Base-by-base conservation (phyloP, 2,888 invertebrate species). In the Synanthedon vespiformis region DNA sequence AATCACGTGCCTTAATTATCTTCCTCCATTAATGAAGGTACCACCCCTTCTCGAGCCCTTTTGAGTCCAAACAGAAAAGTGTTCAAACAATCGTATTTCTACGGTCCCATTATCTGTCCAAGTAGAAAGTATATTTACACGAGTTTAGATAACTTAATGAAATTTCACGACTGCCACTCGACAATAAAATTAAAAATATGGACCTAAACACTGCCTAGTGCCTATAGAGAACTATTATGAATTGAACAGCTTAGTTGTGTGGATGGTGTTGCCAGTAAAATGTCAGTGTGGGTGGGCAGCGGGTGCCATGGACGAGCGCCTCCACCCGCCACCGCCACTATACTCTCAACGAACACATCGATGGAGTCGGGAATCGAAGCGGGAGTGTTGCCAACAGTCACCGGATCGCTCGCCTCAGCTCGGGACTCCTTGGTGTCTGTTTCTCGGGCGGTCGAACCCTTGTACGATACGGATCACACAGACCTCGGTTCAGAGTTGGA, bases 401-500 rank as follows among this genome's bases (percentile, higher is more conserved):
- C 92, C 40, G 92, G 93, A 50, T 92, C 92, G 1, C 83, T 92
- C 61, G 73, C 89, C 60, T 86, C 89, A 52, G 80, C 89, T 55
- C 65, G 89, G 62, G 80, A 87, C 61, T 90, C 90, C 0, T 77
- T 90, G 63, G 90, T 89, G 50, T 90, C 90, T 11, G 70, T 90
- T 55, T 90, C 90, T 49, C 83, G 90, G 53, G 89, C 89, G 4
- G 87, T 83, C 2, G 92, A 92, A 66, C 91, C 91, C 41, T 77
- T 89, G 51, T 93, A 94, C 72, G 92, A 94, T 68, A 94, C 94
- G 52, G 94, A 94, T 73, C 93, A 94, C 67, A 94, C 94, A 16
- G 94, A 94, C 74, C 89, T 94, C 52, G 93, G 91, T 57, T 94
- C 94, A 51, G 94, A 95, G 69, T 81, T 90, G 60, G 94, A 95